phyloP scores from a whole-genome alignment of 2,113 vertebrate species.

The Lophura nycthemera region DNA sequence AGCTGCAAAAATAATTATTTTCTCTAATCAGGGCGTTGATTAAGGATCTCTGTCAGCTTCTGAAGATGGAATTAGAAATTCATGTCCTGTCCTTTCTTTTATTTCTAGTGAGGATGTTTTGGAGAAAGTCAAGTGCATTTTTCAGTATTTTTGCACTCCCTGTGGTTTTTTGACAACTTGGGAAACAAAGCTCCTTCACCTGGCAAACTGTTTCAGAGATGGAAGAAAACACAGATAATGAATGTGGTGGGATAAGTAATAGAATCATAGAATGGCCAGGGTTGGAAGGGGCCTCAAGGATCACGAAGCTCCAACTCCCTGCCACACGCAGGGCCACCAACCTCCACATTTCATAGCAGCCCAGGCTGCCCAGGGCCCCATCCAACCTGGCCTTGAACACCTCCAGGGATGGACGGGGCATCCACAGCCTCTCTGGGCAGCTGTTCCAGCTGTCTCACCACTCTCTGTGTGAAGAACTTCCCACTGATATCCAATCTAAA shows the following conservation, averaged over 20 bases:
- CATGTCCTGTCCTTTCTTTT: not conserved
- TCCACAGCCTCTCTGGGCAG: no score
- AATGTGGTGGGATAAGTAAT: not conserved
- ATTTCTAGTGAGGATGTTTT: not conserved
- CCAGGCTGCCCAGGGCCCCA: not conserved
- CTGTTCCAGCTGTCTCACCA: no score
- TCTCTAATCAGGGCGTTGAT: slow-evolving; percentile 46
- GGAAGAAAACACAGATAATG: not conserved
- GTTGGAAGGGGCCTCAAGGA: not conserved
- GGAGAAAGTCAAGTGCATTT: not conserved
- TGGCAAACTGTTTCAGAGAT: not conserved
- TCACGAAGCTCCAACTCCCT: not conserved
- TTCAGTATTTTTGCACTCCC: not conserved
- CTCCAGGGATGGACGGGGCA: no score
- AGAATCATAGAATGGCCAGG: not conserved
- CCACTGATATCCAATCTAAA: no score
- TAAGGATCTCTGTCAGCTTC: not conserved
- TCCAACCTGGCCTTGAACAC: no score
- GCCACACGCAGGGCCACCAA: not conserved
- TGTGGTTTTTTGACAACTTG: not conserved
- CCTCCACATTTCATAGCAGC: not conserved
- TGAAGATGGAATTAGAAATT: not conserved
- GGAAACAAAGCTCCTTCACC: not conserved
- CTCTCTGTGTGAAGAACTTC: no score
- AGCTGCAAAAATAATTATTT: not conserved